phyloP scores from a whole-genome alignment of 2,888 invertebrate species.

The Scaptomyza tumidula region DNA sequence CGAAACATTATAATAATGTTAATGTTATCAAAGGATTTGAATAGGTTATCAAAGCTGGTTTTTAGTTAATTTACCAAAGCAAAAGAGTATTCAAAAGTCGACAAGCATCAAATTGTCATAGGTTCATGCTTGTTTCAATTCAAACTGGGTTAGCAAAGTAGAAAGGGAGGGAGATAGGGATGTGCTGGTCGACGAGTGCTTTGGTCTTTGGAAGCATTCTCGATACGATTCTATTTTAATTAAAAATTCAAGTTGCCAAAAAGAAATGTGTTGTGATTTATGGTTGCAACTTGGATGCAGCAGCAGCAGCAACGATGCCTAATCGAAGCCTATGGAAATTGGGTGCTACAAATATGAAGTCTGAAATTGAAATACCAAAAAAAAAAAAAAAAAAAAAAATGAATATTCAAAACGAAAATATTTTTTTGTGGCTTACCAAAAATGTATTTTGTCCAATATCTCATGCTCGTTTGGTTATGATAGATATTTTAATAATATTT shows the following conservation, averaged over 20 bases:
- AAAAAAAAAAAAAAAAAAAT: too few species aligned
- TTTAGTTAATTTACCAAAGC: too few species aligned
- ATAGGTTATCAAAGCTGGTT: too few species aligned
- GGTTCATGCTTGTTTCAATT: conserved; percentile 1
- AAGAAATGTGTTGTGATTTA: conserved; percentile 66
- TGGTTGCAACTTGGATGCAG: conserved; percentile 52
- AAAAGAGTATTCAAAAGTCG: conserved; percentile 25
- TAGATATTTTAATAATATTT: conserved; percentile 1
- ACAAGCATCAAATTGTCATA: neutral
- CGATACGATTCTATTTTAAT: conserved; percentile 71
- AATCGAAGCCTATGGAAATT: conserved; percentile 50
- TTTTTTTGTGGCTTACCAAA: conserved; percentile 30
- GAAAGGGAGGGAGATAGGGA: neutral
- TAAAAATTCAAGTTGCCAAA: conserved; percentile 75
- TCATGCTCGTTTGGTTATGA: neutral
- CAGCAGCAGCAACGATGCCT: conserved; percentile 46
- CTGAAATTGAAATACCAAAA: conserved; percentile 7
- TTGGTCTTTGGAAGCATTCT: conserved; percentile 18
- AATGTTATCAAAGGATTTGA: too few species aligned
- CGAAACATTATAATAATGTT: too few species aligned
- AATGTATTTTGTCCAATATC: conserved; percentile 15
- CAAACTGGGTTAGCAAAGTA: conserved; percentile 24
- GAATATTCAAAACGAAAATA: neutral
- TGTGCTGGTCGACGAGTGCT: neutral
- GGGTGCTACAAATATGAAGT: conserved; percentile 58